phyloP scores from a whole-genome alignment of 2,888 invertebrate species.

The Drosophila paranaensis region DNA sequence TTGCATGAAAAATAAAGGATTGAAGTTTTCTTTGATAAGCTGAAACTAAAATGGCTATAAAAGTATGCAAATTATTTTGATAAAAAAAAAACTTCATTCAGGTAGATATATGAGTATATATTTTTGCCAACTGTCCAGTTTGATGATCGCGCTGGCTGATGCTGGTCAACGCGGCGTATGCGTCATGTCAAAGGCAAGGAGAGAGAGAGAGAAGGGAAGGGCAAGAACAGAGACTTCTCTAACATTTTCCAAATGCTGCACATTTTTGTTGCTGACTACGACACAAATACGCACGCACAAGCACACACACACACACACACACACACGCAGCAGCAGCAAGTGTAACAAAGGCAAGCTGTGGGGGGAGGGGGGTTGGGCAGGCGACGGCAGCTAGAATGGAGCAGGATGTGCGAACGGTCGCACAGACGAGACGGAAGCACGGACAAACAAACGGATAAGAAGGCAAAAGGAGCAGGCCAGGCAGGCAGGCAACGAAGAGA shows the following conservation, averaged over 20 bases:
- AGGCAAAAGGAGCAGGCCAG: constrained; percentile 39
- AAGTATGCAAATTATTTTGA: no score
- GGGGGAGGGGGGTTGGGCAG: no score
- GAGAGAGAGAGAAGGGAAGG: background rate
- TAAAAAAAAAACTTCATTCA: no score
- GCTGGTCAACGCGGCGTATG: constrained; percentile 67
- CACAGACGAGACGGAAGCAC: constrained; percentile 78
- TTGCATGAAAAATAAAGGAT: no score
- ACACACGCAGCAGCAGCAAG: background rate
- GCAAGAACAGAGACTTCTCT: constrained; percentile 20
- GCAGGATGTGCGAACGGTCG: constrained; percentile 80
- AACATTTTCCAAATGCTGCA: constrained; percentile 74
- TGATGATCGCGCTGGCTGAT: constrained; percentile 39
- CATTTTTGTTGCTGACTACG: constrained; percentile 61
- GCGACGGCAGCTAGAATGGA: constrained; percentile 25
- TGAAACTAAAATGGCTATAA: no score
- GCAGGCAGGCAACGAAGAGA: constrained; percentile 6
- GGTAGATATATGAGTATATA: no score
- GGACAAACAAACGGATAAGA: constrained; percentile 80
- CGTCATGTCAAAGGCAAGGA: constrained; percentile 55
- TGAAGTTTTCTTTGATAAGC: no score
- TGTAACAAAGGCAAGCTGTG: no score
- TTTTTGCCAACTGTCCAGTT: constrained; percentile 12
- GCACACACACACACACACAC: constrained; percentile 27
- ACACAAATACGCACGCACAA: constrained; percentile 52